A percentile compares a stretch with the other conserved stretches of the same genome.
phyloP scores from a whole-genome alignment of 2,113 vertebrate genomes.

The Dasyprocta punctata region DNA sequence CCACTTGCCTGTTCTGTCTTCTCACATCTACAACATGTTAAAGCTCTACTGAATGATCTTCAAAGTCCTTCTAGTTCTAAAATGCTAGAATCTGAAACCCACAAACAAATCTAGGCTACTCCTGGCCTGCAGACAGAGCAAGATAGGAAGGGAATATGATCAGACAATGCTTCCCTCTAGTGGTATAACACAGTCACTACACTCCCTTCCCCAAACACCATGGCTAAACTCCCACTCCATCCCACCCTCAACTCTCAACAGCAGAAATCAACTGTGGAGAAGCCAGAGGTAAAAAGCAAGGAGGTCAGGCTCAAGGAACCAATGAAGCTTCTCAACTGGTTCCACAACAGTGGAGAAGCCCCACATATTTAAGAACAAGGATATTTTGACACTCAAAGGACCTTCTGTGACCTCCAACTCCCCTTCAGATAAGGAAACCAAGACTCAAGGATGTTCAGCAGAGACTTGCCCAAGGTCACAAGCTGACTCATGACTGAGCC shows the following conservation, averaged over 20 bases:
- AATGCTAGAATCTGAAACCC: slow-evolving; percentile 44
- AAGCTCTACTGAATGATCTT: not conserved
- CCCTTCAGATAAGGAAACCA: slow-evolving; percentile 70
- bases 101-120: not conserved
- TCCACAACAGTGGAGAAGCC: not conserved
- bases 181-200: slow-evolving; percentile 1
- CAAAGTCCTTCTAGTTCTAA: slow-evolving; percentile 52
- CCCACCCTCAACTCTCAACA: not conserved
- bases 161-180: slow-evolving; percentile 67
- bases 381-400: not conserved
- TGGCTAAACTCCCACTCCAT: not conserved
- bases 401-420: slow-evolving; percentile 34
- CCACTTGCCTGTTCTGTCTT: slow-evolving; percentile 1
- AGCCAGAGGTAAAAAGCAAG: not conserved
- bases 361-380: slow-evolving; percentile 4
- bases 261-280: not conserved
- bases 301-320: not conserved
- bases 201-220: not conserved
- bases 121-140: slow-evolving; percentile 8
- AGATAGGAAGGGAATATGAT: not conserved
- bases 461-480: slow-evolving; percentile 60
- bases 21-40: not conserved
- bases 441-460: slow-evolving; percentile 19
- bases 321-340: not conserved
- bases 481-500: slow-evolving; percentile 70